Evolutionary conservation across 2,888 invertebrate species (phyloP), one percentile per base, ranked within the genome.

Genomic region (Eilema depressum): DNA sequence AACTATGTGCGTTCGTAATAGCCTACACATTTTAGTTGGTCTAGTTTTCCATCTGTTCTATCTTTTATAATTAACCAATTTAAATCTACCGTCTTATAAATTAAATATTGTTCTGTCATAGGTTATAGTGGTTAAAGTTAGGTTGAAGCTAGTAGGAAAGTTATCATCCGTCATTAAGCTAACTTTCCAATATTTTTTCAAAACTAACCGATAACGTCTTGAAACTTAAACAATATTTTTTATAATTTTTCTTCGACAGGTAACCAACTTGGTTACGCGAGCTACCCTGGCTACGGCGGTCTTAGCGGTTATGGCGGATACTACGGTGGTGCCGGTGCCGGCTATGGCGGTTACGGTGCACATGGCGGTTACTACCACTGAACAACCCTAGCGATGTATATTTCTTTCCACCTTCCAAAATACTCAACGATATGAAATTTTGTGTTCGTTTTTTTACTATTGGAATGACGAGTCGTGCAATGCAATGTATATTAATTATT

Each of bases 301-400:
- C 59, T 63, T 26, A 84, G 86, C 71, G 88, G 88, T 20, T 87
- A 90, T 74, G 88, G 88, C 57, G 80, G 89, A 59, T 80, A 81
- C 68, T 66, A 74, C 33, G 78, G 78, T 25, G 71, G 76, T 63
- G 78, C 37, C 20, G 71, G 76, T 63, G 78, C 37, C 20, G 64
- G 63, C 17, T 53, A 80, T 57, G 83, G 83, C 73, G 87, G 86
- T 25, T 76, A 79, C 67, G 85, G 86, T 70, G 87, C 86, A 17
- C 84, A 86, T 70, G 84, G 83, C 57, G 89, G 89, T 25, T 69
- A 66, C 60, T 90, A 92, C 77, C 91, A 92, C 86, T 93, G 90
- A 85, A 69, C 60, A 71, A 78, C 67, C 65, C 70, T 67, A 61
- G 41, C 68, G 63, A 64, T 25, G 11, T 23, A n/a, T 53, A 12